Conservation (phyloP, 1,140 invertebrate genomes). For the Hylyphantes graminicola region DNA sequence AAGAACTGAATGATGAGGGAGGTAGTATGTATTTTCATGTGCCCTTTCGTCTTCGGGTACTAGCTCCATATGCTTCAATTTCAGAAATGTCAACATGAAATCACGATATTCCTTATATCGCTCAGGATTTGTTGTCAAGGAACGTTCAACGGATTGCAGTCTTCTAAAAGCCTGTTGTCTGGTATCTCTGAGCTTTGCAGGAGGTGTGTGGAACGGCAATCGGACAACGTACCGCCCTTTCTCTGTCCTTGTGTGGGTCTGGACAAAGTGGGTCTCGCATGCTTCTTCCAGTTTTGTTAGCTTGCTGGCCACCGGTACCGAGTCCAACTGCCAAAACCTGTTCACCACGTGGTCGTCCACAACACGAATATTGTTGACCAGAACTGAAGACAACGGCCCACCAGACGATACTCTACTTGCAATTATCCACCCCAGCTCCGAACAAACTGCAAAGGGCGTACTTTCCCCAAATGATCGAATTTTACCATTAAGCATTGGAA, state of each 20-base stretch:
- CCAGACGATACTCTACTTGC: background rate
- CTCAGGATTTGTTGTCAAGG: background rate
- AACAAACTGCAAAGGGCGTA: background rate
- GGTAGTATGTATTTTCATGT: slow-evolving; percentile 56
- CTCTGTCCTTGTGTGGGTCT: background rate
- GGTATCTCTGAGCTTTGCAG: slow-evolving; percentile 9
- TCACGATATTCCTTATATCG: slow-evolving; percentile 43
- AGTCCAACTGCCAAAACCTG: slow-evolving; percentile 32
- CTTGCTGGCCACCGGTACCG: background rate
- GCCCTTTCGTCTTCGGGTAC: background rate
- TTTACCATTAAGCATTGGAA: background rate
- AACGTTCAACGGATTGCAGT: background rate
- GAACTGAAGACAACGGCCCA: background rate
- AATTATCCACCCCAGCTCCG: slow-evolving; percentile 17
- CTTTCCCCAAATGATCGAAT: background rate
- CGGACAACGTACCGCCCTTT: slow-evolving; percentile 12
- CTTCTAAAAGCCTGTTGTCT: background rate
- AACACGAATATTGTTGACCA: background rate
- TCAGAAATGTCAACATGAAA: slow-evolving; percentile 66
- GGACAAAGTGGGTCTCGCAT: background rate
- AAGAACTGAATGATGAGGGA: slow-evolving; percentile 66
- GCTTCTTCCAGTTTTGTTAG: background rate
- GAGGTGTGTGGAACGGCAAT: slow-evolving; percentile 24
- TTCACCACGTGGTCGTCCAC: background rate
- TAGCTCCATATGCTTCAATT: slow-evolving; percentile 65